phyloP scores from a whole-genome alignment of 2,888 invertebrate species.

The Suillia variegata region DNA sequence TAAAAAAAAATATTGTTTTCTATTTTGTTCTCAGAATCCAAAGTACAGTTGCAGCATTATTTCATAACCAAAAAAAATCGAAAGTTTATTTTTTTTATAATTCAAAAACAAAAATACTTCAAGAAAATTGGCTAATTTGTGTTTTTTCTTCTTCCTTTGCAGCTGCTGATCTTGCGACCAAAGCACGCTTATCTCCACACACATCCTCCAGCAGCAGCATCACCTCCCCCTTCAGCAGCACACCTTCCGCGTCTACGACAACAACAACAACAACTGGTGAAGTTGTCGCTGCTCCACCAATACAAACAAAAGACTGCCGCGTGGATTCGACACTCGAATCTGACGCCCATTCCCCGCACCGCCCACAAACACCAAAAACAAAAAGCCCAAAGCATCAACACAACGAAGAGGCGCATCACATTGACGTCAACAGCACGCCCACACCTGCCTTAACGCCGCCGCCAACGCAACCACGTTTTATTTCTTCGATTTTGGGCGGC shows the following conservation, averaged over 20 bases:
- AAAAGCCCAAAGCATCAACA: conserved; percentile 25
- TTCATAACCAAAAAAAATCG: neutral
- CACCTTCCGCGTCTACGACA: conserved; percentile 18
- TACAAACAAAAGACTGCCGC: conserved; percentile 47
- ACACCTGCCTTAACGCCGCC: conserved; percentile 15
- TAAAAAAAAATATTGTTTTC: too few relatives aligned
- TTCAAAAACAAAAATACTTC: neutral
- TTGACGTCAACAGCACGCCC: neutral
- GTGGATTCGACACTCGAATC: conserved; percentile 24
- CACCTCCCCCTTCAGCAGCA: conserved; percentile 15
- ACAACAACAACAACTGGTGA: conserved; percentile 17
- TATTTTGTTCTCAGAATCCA: too few relatives aligned
- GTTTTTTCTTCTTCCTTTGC: conserved; percentile 28
- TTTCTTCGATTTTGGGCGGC: conserved; percentile 80
- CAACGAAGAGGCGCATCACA: conserved; percentile 12
- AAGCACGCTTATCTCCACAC: conserved; percentile 37
- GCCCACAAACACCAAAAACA: conserved; percentile 31
- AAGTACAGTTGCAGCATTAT: neutral
- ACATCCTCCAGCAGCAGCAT: conserved; percentile 22
- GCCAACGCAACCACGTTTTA: conserved; percentile 69
- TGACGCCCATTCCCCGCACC: conserved; percentile 24
- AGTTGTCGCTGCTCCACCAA: conserved; percentile 26
- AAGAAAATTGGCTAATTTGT: neutral
- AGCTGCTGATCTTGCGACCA: conserved; percentile 26
- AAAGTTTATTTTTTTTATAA: neutral